Percentiles rank a stretch among this genome's conserved stretches.
Conservation (phyloP, 1,140 invertebrate species). For the Aphelenchoides fujianensis region DNA sequence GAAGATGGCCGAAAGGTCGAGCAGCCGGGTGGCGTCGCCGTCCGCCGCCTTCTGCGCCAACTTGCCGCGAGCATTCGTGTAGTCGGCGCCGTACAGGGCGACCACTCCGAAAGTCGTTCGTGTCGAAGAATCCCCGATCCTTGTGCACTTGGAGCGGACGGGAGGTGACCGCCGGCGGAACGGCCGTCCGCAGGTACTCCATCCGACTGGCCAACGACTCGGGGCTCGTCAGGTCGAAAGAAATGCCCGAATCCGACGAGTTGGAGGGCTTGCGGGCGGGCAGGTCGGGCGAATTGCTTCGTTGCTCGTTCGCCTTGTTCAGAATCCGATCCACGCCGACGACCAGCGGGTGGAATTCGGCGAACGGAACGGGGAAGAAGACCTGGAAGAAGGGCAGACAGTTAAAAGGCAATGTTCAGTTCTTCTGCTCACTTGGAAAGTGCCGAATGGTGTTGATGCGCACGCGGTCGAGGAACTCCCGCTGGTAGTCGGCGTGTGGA, state of each 20-base stretch:
- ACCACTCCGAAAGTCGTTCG: conserved; percentile 53
- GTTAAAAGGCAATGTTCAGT: background rate
- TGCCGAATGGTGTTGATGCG: conserved; percentile 60
- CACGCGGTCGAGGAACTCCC: conserved; percentile 59
- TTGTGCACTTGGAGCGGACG: conserved; percentile 54
- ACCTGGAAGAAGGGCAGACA: no score
- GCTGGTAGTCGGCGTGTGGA: conserved; percentile 59
- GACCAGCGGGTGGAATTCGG: conserved; percentile 56
- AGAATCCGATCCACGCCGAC: conserved; percentile 36
- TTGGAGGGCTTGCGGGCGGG: conserved; percentile 14
- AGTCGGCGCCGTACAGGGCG: conserved; percentile 51
- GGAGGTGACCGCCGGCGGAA: conserved; percentile 2
- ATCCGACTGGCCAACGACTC: conserved; percentile 23
- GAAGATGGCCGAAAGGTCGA: conserved; percentile 52
- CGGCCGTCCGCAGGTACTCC: conserved; percentile 14
- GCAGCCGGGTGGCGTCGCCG: conserved; percentile 20
- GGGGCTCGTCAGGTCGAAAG: conserved; percentile 20
- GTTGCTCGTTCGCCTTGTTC: conserved; percentile 34
- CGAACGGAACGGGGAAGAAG: conserved; percentile 59
- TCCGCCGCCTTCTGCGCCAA: conserved; percentile 19
- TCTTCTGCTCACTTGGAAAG: conserved; percentile 57
- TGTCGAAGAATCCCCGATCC: conserved; percentile 57
- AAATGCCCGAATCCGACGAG: background rate
- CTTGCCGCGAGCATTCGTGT: conserved; percentile 36
- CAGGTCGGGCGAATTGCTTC: background rate